Evolutionary conservation across 2,797 vertebrate species (phyloP).

Genomic region (Tolypeutes matacus): DNA sequence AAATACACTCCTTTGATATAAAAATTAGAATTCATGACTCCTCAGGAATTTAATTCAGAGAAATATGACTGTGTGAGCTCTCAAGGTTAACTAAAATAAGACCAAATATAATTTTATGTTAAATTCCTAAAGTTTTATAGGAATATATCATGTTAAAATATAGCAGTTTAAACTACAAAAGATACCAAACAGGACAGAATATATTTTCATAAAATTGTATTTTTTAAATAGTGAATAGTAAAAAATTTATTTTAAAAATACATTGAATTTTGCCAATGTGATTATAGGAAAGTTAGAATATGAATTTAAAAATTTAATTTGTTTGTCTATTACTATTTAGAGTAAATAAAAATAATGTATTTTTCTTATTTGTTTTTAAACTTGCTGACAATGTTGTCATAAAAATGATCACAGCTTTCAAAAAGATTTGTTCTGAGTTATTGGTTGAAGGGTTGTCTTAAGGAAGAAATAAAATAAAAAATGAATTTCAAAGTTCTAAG

Average conservation of each 20-base stretch:
- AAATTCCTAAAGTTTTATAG: neutral
- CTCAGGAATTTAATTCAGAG: neutral
- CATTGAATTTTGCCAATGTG: neutral
- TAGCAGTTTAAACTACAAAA: neutral
- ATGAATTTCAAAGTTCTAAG: neutral
- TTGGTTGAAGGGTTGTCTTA: neutral
- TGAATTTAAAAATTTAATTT: neutral
- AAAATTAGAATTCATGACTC: neutral
- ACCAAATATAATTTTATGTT: neutral
- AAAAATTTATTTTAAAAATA: neutral
- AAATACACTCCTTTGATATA: neutral
- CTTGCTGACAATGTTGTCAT: neutral
- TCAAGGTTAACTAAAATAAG: neutral
- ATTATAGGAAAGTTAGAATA: neutral
- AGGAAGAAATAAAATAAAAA: neutral
- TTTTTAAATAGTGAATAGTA: neutral
- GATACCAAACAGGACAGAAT: neutral
- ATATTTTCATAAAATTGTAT: neutral
- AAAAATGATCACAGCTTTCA: neutral
- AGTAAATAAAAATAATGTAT: neutral
- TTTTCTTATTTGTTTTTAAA: neutral
- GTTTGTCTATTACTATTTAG: neutral
- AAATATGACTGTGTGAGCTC: neutral
- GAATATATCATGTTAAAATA: neutral
- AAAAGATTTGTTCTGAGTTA: neutral